Conservation (phyloP, 2,888 invertebrate species). For the Mesochorus sp. region DNA sequence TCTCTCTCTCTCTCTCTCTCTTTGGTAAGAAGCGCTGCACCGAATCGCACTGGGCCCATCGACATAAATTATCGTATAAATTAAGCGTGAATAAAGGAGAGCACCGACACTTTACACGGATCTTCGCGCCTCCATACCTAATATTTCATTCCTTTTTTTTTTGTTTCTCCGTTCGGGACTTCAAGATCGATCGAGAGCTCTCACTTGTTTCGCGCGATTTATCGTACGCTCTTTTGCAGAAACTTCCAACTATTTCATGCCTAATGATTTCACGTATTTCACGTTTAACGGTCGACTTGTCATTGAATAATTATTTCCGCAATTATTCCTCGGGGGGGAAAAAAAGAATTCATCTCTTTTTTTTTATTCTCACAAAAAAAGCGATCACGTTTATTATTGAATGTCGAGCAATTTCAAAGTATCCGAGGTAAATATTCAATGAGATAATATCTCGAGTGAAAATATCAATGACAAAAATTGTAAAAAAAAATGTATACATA, state of each 20-base stretch:
- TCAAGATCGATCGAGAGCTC: constrained; percentile 13
- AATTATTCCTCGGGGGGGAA: too few species aligned
- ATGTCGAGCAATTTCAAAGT: too few species aligned
- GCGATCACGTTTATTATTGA: too few species aligned
- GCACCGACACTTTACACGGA: constrained; percentile 41
- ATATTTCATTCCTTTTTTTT: constrained; percentile 49
- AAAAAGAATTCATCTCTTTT: too few species aligned
- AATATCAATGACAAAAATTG: too few species aligned
- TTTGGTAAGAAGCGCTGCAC: constrained; percentile 4
- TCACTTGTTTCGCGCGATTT: background rate
- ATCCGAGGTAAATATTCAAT: too few species aligned
- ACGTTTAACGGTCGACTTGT: background rate
- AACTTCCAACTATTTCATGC: background rate
- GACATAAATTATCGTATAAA: constrained; percentile 61
- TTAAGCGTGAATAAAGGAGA: constrained; percentile 54
- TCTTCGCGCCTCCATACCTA: constrained; percentile 55
- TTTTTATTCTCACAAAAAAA: too few species aligned
- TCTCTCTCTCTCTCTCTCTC: background rate
- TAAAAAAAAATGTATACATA: too few species aligned
- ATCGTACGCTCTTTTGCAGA: background rate
- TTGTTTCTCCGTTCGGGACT: background rate
- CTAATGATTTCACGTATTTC: too few species aligned
- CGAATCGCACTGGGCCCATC: constrained; percentile 31
- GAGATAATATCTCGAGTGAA: too few species aligned
- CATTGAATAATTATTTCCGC: too few species aligned